Evolutionary conservation across 1,140 invertebrate species (phyloP).

Genomic region (Danaus melanippus): DNA sequence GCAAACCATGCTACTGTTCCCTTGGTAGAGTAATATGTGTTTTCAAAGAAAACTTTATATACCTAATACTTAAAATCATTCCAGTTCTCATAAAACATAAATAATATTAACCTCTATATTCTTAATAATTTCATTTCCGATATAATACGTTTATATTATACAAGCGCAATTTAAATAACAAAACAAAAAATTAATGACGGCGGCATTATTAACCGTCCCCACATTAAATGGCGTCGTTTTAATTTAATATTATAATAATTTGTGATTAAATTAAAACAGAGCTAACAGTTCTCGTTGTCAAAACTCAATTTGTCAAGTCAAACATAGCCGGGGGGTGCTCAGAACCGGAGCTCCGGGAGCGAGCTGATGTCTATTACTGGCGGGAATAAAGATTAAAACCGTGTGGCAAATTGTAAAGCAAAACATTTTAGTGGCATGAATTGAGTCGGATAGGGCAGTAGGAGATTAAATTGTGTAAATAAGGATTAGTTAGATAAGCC

Average conservation of each 20-base stretch:
- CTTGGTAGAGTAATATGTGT: no score
- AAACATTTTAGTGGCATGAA: slow-evolving; percentile 19
- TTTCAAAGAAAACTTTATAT: no score
- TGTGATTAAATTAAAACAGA: slow-evolving; percentile 45
- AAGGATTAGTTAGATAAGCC: slow-evolving; percentile 68
- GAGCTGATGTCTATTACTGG: slow-evolving; percentile 33
- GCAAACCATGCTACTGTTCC: no score
- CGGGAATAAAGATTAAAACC: slow-evolving; percentile 39
- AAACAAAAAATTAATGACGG: background rate
- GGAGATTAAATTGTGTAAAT: slow-evolving; percentile 69
- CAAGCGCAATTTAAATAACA: slow-evolving; percentile 2
- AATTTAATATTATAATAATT: slow-evolving; percentile 6
- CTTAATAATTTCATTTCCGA: background rate
- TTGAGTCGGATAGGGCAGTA: slow-evolving; percentile 30
- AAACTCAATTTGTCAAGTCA: slow-evolving; percentile 68
- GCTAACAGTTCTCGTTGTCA: slow-evolving; percentile 57
- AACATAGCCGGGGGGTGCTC: slow-evolving; percentile 45
- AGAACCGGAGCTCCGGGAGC: slow-evolving; percentile 19
- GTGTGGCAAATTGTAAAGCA: slow-evolving; percentile 23
- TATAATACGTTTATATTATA: background rate
- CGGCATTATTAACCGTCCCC: background rate
- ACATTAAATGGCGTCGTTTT: slow-evolving; percentile 1
- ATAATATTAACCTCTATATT: no score
- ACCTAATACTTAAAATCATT: no score
- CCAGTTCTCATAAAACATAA: no score